These are phyloP conservation scores for Calameuta idolon DNA, from an alignment of 2,888 invertebrate species.

Conservation along the genomic window DNA sequence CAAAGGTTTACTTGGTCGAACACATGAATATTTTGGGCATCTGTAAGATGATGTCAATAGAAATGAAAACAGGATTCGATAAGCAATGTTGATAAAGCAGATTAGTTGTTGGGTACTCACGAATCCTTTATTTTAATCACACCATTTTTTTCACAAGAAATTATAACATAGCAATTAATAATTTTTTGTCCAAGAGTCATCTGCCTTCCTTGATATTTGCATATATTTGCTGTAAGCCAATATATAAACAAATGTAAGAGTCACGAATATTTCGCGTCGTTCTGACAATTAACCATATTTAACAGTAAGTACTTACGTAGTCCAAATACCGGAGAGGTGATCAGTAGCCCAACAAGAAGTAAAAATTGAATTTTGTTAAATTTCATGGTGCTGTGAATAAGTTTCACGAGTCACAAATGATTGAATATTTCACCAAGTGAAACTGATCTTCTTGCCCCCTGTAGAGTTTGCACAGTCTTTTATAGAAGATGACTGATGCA, in stretches of 20 bases:
- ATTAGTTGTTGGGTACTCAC: conserved; percentile 18
- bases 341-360: background rate
- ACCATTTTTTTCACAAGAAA: conserved; percentile 22
- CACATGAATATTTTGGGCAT: conserved; percentile 24
- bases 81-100: background rate
- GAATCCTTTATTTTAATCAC: conserved; percentile 16
- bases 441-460: conserved; percentile 13
- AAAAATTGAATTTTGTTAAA: background rate
- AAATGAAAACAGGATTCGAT: background rate
- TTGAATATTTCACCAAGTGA: background rate
- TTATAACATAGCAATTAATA: conserved; percentile 21
- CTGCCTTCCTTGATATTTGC: conserved; percentile 26
- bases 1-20: conserved; percentile 14
- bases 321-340: background rate
- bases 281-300: background rate
- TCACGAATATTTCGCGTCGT: no score
- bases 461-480: conserved; percentile 8
- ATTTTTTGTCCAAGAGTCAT: conserved; percentile 26
- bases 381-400: conserved; percentile 5
- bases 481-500: conserved; percentile 5
- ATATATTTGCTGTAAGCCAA: conserved; percentile 25
- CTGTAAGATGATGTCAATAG: conserved; percentile 1
- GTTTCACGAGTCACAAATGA: background rate
- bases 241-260: background rate
- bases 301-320: background rate